Evolutionary conservation across 2,797 vertebrate species (phyloP).

Genomic region (Lagocephalus sceleratus): DNA sequence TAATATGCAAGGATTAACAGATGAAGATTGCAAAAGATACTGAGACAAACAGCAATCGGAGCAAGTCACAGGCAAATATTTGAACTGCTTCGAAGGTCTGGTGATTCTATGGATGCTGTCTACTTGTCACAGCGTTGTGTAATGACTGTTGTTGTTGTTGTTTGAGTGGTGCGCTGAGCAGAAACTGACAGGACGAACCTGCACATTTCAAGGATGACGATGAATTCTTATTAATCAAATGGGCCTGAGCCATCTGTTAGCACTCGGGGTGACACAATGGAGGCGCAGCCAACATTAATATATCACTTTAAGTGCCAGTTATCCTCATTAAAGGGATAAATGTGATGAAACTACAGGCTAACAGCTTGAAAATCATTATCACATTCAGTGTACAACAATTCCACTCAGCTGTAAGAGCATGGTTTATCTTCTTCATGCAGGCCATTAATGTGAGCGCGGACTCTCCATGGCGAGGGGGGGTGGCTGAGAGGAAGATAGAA

Average conservation of each 20-base stretch:
- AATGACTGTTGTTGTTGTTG: too few relatives aligned
- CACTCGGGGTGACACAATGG: conserved; percentile 51
- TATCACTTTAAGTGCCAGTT: conserved; percentile 67
- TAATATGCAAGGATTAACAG: conserved; percentile 37
- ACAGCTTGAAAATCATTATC: conserved; percentile 59
- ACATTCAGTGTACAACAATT: conserved; percentile 50
- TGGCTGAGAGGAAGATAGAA: neutral
- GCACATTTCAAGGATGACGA: conserved; percentile 23
- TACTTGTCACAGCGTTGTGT: too few relatives aligned
- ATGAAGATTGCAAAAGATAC: conserved; percentile 10
- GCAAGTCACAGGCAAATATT: conserved; percentile 15
- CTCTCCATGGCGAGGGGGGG: conserved; percentile 18
- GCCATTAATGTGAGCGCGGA: conserved; percentile 18
- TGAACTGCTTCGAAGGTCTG: neutral
- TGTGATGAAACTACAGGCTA: conserved; percentile 57
- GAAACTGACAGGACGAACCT: neutral
- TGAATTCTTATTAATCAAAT: conserved; percentile 45
- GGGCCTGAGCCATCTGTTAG: conserved; percentile 42
- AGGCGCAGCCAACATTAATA: conserved; percentile 59
- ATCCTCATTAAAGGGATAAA: conserved; percentile 65
- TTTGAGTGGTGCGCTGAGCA: neutral
- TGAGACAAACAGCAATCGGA: conserved; percentile 26
- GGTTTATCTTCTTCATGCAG: conserved; percentile 24
- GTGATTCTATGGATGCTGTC: too few relatives aligned
- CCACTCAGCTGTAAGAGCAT: conserved; percentile 40